These are phyloP conservation scores for Pseudorasbora parva DNA, from an alignment of 2,113 vertebrate genomes.

Conservation along the genomic window DNA sequence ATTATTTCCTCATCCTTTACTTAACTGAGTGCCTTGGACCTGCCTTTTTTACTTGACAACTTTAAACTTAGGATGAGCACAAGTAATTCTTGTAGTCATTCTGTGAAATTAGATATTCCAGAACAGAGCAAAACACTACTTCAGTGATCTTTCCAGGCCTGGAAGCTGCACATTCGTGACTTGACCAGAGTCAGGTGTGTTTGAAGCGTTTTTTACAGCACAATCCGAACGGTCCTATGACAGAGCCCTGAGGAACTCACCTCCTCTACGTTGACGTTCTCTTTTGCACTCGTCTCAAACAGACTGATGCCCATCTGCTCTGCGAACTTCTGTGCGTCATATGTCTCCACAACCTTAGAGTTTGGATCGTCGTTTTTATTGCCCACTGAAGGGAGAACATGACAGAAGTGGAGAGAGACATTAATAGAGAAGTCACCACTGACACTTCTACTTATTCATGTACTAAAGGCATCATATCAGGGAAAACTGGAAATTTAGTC, in stretches of 20 bases:
- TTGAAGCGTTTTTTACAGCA: not conserved
- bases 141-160: not conserved
- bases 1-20: too few species aligned
- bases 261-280: constrained; percentile 98
- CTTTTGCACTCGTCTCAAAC: constrained; percentile 98
- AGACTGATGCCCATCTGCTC: constrained; percentile 98
- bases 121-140: not conserved
- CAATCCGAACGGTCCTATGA: not conserved
- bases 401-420: not conserved
- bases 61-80: not conserved
- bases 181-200: not conserved
- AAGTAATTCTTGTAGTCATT: not conserved
- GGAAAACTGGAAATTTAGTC: not conserved
- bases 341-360: constrained; percentile 97
- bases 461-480: not conserved
- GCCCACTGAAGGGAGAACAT: constrained; percentile 80
- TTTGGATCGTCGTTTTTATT: constrained; percentile 98
- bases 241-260: constrained; percentile 67
- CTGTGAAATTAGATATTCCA: not conserved
- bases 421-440: not conserved
- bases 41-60: not conserved
- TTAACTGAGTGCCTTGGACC: too few species aligned
- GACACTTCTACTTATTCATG: not conserved
- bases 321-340: constrained; percentile 96
- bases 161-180: not conserved